Evolutionary conservation across 2,797 vertebrate species (phyloP), one percentile per base, ranked within the genome.

Genomic region (Rhodeus uyekii): DNA sequence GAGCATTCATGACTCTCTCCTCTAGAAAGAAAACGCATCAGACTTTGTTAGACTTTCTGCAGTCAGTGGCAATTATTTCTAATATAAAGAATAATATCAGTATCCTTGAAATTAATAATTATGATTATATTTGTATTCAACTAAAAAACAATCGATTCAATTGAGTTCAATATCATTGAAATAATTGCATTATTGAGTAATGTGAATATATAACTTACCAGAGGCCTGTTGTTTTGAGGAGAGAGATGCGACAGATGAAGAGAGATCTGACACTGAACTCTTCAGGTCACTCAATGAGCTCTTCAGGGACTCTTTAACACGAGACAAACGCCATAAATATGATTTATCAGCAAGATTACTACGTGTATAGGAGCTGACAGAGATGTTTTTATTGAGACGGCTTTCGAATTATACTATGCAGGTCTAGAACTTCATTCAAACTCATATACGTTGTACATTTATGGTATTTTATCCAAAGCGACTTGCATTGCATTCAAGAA

Each of bases 21-120:
- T 73, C 69, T 73, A 32, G 12, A 72, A 72, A 36, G 6, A 34
- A 53, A 34, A 73, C 46, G 34, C 69, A 72, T 13, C 27, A 71
- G 14, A 44, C 14, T 13, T 29, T 8, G 7, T 16, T 18, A 69
- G 27, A 44, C 24, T 10, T 19, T 27, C 12, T 6, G 16, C 32
- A 63, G 29, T 22, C 16, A 34, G 7, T 34, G 29, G 34, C 18
- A 44, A 19, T 48, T 32, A 46, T 18, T 32, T 44, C 50, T 42
- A 50, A 64, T 22, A 8, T 36, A 36, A 64, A 36, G 5, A n/a
- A 13, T 14, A 22, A 61, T 29, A 6, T 61, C 6, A 61, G 58
- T 29, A 8, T 61, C 13, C 12, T 7, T 32, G 5, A 61, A 29
- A 61, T 16, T 27, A 2, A 16, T 5, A 32, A 16, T 60, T 60